Percentiles rank a stretch among this genome's conserved stretches.
Evolutionary conservation across 2,888 invertebrate species (phyloP).

Genomic region (Cantharis flavilabris): DNA sequence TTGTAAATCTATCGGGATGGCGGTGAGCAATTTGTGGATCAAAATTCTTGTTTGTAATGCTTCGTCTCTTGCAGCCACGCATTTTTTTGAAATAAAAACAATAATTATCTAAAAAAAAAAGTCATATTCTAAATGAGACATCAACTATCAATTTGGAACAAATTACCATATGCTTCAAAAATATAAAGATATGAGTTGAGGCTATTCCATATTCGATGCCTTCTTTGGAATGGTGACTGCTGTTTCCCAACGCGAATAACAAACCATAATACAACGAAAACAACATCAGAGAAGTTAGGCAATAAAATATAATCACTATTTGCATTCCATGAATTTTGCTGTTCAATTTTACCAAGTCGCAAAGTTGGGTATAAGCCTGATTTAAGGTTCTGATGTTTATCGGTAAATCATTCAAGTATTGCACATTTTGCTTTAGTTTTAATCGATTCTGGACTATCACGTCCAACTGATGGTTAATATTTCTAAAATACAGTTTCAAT

Average conservation of each 20-base stretch:
- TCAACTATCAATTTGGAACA: no score
- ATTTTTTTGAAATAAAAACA: not conserved
- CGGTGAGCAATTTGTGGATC: not conserved
- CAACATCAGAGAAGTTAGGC: not conserved
- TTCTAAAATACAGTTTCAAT: not conserved
- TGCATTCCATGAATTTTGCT: slow-evolving; percentile 3
- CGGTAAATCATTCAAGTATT: not conserved
- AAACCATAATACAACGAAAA: slow-evolving; percentile 1
- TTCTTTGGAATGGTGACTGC: not conserved
- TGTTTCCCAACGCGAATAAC: not conserved
- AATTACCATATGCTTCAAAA: not conserved
- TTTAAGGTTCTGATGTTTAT: not conserved
- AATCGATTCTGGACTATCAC: not conserved
- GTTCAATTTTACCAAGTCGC: not conserved
- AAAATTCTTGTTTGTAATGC: not conserved
- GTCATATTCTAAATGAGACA: not conserved
- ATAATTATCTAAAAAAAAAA: not conserved
- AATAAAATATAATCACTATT: not conserved
- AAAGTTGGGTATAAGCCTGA: not conserved
- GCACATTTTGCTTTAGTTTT: not conserved
- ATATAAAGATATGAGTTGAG: not conserved
- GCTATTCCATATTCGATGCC: not conserved
- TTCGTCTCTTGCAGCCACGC: not conserved
- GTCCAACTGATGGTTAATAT: not conserved
- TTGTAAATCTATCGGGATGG: not conserved